Evolutionary conservation across 92 coral and sea anemone genomes (phyloP), one percentile per base, ranked within the genome.

Genomic region (Metridium senile): DNA sequence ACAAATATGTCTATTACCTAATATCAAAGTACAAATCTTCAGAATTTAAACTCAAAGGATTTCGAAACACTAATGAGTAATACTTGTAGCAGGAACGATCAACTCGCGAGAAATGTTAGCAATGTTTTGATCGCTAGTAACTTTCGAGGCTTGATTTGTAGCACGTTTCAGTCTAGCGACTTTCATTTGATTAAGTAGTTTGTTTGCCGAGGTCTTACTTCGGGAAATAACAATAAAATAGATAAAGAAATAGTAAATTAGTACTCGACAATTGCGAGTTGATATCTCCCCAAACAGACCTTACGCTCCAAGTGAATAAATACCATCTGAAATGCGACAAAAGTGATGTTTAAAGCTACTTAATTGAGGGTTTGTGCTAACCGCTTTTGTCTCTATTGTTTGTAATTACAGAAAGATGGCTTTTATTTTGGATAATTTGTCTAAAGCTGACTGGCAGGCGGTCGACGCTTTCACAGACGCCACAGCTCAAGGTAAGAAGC

Each of bases 361-460:
- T 39, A 6, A 39, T 39, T 39, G 49, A n/a, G n/a, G n/a, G n/a
- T 13, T 39, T 39, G 49, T 4, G 49, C 13, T 39, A 39, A 4
- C 13, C 6, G 13, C 6, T 39, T 4, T 39, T 39, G 49, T 39
- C 6, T 39, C 13, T 13, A 39, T 39, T 39, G 13, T 39, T 39
- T 39, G 6, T 39, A 39, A 39, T 39, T 39, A 2, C 68, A 73
- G 78, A 62, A 32, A 34, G 0, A 73, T 73, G 78, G 78, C 78
- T n/a, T 73, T 73, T 34, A 33, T 73, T 21, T 21, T 73, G n/a
- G 78, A 73, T 33, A 57, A 73, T 32, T 73, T 73, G 68, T 32
- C 67, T 16, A 13, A 16, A 54, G 27, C 29, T 25, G 78, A 73
- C n/a, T 73, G 78, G 78, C 51, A 57, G 23, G 20, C 68, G 17